Percentiles rank a stretch among this genome's conserved stretches.
Evolutionary conservation across 2,113 vertebrate species (phyloP).

Genomic region (Rhinolophus ferrumequinum): DNA sequence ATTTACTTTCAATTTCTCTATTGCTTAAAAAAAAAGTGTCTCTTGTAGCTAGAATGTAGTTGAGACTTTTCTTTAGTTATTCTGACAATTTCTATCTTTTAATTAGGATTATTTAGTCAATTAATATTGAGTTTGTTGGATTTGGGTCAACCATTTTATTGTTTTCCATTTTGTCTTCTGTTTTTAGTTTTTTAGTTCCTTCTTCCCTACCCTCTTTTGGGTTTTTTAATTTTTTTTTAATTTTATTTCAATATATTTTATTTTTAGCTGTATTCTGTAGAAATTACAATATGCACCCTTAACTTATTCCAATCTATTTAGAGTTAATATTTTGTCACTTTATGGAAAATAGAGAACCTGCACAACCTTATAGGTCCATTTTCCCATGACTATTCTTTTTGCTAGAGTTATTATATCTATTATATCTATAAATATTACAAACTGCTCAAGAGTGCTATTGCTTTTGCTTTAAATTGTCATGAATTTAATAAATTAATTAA

Average conservation of each 20-base stretch:
- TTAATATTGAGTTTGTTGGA: conserved; percentile 10
- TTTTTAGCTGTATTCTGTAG: not conserved
- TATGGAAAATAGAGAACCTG: not conserved
- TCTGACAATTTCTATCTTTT: not conserved
- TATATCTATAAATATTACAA: not conserved
- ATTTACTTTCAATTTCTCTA: not conserved
- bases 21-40: not conserved
- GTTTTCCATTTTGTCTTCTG: not conserved
- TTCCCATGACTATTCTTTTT: not conserved
- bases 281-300: not conserved
- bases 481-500: conserved; percentile 10
- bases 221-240: not conserved
- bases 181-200: not conserved
- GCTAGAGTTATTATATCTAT: not conserved
- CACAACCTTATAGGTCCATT: not conserved
- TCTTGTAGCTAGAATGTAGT: not conserved
- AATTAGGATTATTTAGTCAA: not conserved
- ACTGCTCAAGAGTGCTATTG: not conserved
- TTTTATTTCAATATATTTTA: not conserved
- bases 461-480: not conserved
- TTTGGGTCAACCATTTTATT: not conserved
- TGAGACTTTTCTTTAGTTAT: not conserved
- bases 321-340: not conserved
- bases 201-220: not conserved
- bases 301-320: not conserved